Evolutionary conservation across 1,140 invertebrate genomes (phyloP), one percentile per base, ranked within the genome.

Genomic region (Aleiodes sp.): DNA sequence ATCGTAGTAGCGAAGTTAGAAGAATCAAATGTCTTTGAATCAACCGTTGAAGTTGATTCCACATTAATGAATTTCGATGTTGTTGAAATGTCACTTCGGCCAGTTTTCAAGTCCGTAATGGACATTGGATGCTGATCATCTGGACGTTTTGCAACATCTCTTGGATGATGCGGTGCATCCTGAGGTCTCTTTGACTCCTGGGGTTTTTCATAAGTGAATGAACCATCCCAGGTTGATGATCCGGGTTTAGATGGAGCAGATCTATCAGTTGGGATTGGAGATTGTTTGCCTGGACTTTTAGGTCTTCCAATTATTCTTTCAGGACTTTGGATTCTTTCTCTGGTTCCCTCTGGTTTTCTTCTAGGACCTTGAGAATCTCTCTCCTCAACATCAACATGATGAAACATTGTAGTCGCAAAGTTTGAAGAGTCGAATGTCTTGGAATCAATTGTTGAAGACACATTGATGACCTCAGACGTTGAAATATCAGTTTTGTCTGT

Each of bases 191-290:
- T 41, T 16, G 66, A 9, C 9, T 68, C 39, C 10, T 66, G 52
- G 4, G 57, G 37, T 26, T 67, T 33, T 14, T 68, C 66, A 9
- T 37, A 29, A 31, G 52, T 65, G 39, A 65, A 70, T 1, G 70
- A 70, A 19, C 71, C 73, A n/a, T 73, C 70, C 73, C 73, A 72
- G 2, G 67, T 63, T 0, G 71, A 73, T 7, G 62, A 60, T 7
- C 71, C 71, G 0, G 65, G 70, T 29, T 68, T 72, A 1, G 39
- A 41, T 9, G 59, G 52, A 9, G 56, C 62, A 6, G 61, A 41
- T 26, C 64, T 35, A 29, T 66, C 70, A 10, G 6, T 39, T 0
- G n/a, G n/a, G n/a, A n/a, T n/a, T n/a, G n/a, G n/a, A n/a, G 69
- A 57, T 64, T 26, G 56, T 21, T 37, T 72, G 68, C 37, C 73